Conservation (phyloP, 2,113 vertebrate species). For the Lagopus leucura region DNA sequence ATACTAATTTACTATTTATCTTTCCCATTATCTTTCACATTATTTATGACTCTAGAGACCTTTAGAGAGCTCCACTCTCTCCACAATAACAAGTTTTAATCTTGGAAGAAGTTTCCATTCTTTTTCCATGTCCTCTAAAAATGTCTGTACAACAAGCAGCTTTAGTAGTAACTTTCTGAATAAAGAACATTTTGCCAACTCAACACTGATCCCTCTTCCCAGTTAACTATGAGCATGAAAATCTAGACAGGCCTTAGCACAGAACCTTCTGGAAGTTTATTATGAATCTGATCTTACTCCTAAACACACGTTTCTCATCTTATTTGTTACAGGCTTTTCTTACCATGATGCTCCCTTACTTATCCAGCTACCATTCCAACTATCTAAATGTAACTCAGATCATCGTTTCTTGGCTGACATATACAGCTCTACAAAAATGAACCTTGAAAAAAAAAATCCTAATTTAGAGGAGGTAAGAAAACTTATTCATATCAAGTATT, state of each 20-base stretch:
- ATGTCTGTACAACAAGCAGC: not conserved
- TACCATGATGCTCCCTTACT: not conserved
- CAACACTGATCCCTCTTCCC: not conserved
- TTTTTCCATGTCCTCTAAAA: not conserved
- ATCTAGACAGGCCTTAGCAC: not conserved
- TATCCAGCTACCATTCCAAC: not conserved
- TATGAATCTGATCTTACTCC: not conserved
- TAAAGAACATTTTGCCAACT: fast-evolving
- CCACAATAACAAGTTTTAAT: not conserved
- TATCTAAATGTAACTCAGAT: not conserved
- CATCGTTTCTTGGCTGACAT: not conserved
- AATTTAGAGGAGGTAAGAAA: not conserved
- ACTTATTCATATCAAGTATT: not conserved
- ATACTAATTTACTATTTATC: not conserved
- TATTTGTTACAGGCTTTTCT: not conserved
- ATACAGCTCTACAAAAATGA: not conserved
- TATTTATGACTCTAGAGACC: not conserved
- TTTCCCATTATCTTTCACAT: fast-evolving
- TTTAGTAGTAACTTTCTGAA: not conserved
- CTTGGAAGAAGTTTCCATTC: not conserved
- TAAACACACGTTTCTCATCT: conserved; percentile 1
- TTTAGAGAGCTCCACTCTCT: not conserved
- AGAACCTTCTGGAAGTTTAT: not conserved
- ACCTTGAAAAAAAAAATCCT: not conserved
- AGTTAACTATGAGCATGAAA: not conserved